Base-by-base conservation (phyloP, 2,113 vertebrate species). In the Setophaga petechia region DNA sequence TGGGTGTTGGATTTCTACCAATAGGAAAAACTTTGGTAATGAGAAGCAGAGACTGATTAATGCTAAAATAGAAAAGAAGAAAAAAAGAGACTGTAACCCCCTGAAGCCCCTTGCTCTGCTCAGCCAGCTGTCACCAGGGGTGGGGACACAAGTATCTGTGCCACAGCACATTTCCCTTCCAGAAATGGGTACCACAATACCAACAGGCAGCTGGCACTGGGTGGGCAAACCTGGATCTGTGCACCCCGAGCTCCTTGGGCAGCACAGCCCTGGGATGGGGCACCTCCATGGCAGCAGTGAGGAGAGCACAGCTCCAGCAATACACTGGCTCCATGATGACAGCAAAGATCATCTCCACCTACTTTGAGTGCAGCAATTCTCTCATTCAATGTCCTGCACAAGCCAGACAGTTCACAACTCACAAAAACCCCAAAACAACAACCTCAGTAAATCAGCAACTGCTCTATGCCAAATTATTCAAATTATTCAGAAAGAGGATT, bases 401-500 rank as follows among this genome's bases (percentile, higher is more conserved):
- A 79, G 58, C 35, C 63, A 75, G 55, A 66, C 14, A 43, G 62
- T 15, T 87, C 57, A 79, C 0, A 2, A 68, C 28, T 49, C 15
- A 46, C 12, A 86, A 43, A 83, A 15, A 0, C 6, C 71, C 7
- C 9, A 12, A 43, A 71, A 69, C 5, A 75, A 76, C 49, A 24
- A 57, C 6, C 27, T 33, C 61, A 59, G 77, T 47, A 89, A 71
- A 84, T 49, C 51, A 55, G 46, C 37, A 74, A 71, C 46, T 67
- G 68, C 52, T 74, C 52, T 27, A 51, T 1, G 63, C 46, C 83
- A 86, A 75, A 76, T 76, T 44, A 95, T 78, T 94, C 49, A 61
- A 90, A 94, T 79, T 37, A 95, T 59, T 90, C 55, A n/a, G 84
- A 86, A 80, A 89, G 77, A 91, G 73, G 93, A 96, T 91, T 94